Base-by-base conservation (phyloP, 2,113 vertebrate species). In the Pseudopodoces humilis region DNA sequence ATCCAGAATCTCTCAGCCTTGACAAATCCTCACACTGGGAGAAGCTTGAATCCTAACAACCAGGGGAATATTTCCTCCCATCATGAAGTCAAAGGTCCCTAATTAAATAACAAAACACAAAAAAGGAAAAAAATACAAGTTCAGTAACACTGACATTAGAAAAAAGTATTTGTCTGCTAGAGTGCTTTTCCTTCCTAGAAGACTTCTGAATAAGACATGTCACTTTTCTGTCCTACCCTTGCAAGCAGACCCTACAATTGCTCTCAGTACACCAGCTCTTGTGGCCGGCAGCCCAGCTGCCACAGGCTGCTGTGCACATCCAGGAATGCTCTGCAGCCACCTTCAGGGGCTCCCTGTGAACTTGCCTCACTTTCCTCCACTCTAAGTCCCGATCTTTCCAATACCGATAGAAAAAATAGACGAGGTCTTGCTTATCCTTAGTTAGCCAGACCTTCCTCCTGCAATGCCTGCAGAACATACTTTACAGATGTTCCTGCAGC, bases 51-150 rank as follows among this genome's bases (percentile, higher is more conserved):
- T 91, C 52, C 37, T 62, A 79, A 92, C 18, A 91, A 67, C 28
- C 49, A 0, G 79, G 30, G 67, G 1, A 2, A 81, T 95, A 49
- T 80, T 93, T 92, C 85, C 33, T 92, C 93, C 84, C 77, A 87
- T 82, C 83, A 93, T 68, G 81, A 88, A 86, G 88, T 80, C 55
- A 83, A 88, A 84, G 53, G 64, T 90, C 59, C 96, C 96, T 97
- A 90, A 91, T 62, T 60, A 93, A 97, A 96, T 24, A 94, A 41
- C 14, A 88, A 67, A 17, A 86, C n/a, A 91, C 15, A 53, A 75
- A 94, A 37, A 88, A 30, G 15, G 6, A 62, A 49, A 90, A 94
- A 47, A 91, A 50, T 8, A 44, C 21, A 92, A 92, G 65, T 83
- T 87, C 64, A 86, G 55, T 62, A 84, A 77, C 2, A 28, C 9